phyloP scores from a whole-genome alignment of 2,888 invertebrate genomes.

The Amphiduros pacificus region DNA sequence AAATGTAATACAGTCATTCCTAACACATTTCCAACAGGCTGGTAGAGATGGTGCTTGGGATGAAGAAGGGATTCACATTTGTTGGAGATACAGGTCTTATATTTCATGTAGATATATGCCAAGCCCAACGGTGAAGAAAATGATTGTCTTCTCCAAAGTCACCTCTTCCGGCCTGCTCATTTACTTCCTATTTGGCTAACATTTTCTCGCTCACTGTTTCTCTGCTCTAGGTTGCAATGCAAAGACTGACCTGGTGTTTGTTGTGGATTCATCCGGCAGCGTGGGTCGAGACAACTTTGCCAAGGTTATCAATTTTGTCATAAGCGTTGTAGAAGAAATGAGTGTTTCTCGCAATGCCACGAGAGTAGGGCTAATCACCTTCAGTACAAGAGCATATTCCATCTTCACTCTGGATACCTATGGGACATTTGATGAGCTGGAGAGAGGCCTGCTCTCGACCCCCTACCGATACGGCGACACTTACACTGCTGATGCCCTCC shows the following conservation, averaged over 20 bases:
- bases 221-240: constrained; percentile 42
- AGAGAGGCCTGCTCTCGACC: constrained; percentile 35
- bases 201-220: too few species aligned
- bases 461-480: constrained; percentile 43
- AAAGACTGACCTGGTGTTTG: constrained; percentile 47
- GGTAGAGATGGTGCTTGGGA: too few species aligned
- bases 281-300: constrained; percentile 28
- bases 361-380: constrained; percentile 26
- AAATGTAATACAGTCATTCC: too few species aligned
- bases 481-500: constrained; percentile 43
- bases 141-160: too few species aligned
- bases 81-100: too few species aligned
- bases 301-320: constrained; percentile 24
- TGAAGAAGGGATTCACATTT: too few species aligned
- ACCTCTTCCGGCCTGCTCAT: too few species aligned
- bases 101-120: too few species aligned
- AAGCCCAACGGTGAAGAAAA: too few species aligned
- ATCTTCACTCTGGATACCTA: constrained; percentile 22
- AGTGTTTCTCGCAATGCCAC: constrained; percentile 21
- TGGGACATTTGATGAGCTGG: background rate
- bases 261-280: constrained; percentile 42
- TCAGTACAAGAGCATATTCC: constrained; percentile 19
- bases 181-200: too few species aligned
- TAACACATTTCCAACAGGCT: too few species aligned
- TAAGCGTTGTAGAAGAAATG: constrained; percentile 20